Conservation (phyloP, 2,797 vertebrate genomes). For the Sebastes wilsoni region DNA sequence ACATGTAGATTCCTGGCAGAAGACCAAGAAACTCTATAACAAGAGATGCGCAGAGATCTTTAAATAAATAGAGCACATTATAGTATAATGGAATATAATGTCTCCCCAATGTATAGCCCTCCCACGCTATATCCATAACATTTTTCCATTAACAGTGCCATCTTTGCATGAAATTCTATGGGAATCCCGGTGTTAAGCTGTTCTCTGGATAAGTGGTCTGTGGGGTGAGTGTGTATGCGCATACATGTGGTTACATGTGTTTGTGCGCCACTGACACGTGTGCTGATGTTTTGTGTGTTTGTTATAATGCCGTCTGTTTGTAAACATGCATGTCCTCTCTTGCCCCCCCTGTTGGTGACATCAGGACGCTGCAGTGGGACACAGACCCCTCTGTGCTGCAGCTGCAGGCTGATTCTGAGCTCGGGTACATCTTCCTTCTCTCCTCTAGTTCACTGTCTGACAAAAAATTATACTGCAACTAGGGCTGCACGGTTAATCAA, state of each 20-base stretch:
- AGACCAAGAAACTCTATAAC: not conserved
- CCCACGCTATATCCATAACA: constrained; percentile 7
- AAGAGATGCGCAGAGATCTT: constrained; percentile 2
- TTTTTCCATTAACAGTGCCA: constrained; percentile 12
- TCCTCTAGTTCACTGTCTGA: constrained; percentile 26
- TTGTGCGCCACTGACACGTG: not conserved
- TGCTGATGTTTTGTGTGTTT: constrained; percentile 9
- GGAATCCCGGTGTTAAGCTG: constrained; percentile 13
- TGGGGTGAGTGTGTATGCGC: constrained; percentile 1
- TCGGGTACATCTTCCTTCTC: constrained; percentile 90
- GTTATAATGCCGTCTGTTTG: constrained; percentile 40
- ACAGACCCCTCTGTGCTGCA: constrained; percentile 99
- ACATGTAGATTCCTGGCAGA: constrained; percentile 3
- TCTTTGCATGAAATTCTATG: constrained; percentile 35
- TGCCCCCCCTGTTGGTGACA: constrained; percentile 78
- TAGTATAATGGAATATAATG: constrained; percentile 21
- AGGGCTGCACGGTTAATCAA: too few species aligned
- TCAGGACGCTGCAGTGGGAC: constrained; percentile 99
- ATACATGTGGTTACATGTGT: constrained; percentile 3
- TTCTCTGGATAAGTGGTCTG: constrained; percentile 33
- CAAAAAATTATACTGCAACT: not conserved
- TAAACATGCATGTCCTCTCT: constrained; percentile 86
- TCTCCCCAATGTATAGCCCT: constrained; percentile 29
- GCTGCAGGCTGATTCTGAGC: constrained; percentile 97
- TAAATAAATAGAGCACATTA: not conserved